Evolutionary conservation across 1,140 invertebrate genomes (phyloP), one percentile per base, ranked within the genome.

Genomic region (Mactra quadrangularis): DNA sequence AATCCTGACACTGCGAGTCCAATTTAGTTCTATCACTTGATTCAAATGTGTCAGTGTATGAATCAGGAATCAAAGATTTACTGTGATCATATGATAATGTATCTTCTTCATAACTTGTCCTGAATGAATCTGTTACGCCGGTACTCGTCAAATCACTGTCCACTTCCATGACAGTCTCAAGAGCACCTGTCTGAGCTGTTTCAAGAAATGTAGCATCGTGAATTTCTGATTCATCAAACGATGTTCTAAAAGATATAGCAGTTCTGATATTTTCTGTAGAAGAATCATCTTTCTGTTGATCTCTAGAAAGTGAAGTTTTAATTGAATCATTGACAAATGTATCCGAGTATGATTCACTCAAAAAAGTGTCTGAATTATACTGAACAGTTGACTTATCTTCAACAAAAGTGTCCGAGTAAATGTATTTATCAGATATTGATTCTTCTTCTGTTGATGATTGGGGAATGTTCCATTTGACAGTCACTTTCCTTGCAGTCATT

Each of bases 1-100:
- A 57, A 13, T 29, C 38, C 29, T 79, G 47, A 55, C 17, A 57
- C 11, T 68, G 41, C 35, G 77, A 68, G 7, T 70, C 77, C 45
- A 33, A 31, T 31, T 57, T 79, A 1, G 77, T 70, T 66, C 53
- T 38, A 17, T 70, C 77, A 70, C 62, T 66, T 33, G 77, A 79
- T 55, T 79, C 77, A 59, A 79, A 79, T 13, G 77, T 79, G 27
- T 79, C 77, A 27, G 77, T 52, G 52, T 79, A 79, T 0, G 62
- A 66, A 22, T 68, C 47, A 27, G 64, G 25, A 7, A 64, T n/a
- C 19, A 59, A 52, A 29, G 77, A 68, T 17, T 79, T 52, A 38
- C 38, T 41, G 47, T 41, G 25, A 9, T 78, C 75, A 13, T 47
- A 31, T 7, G 47, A 60, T 11, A 31, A 33, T 15, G 50, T 59